These are phyloP conservation scores for Mantis religiosa DNA, from an alignment of 2,888 invertebrate species.

Conservation along the genomic window DNA sequence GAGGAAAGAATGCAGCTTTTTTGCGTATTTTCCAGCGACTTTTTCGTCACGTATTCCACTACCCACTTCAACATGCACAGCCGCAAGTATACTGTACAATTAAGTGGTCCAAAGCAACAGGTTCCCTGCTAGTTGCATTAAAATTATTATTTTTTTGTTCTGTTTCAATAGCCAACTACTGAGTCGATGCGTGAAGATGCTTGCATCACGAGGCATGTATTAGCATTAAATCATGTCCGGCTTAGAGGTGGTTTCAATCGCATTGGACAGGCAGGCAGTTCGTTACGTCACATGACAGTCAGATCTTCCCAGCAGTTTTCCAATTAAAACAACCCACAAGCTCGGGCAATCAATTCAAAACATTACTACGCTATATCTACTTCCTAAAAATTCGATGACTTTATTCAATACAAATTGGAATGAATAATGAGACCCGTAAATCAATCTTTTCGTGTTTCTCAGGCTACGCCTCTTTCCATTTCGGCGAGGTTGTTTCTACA, in stretches of 20 bases:
- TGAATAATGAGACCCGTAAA: neutral
- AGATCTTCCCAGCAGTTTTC: neutral
- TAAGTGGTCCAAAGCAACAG: neutral
- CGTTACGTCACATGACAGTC: neutral
- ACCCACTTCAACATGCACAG: neutral
- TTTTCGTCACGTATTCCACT: neutral
- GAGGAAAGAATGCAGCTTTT: neutral
- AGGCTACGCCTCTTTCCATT: neutral
- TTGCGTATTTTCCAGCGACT: neutral
- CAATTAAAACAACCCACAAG: neutral
- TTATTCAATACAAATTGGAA: neutral
- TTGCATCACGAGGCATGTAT: neutral
- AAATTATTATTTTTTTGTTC: neutral
- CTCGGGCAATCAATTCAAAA: neutral
- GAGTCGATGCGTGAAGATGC: neutral
- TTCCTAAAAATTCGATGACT: neutral
- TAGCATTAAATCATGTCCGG: neutral
- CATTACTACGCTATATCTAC: neutral
- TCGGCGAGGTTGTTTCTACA: neutral
- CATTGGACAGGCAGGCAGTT: neutral
- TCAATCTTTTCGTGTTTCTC: neutral
- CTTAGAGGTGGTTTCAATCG: neutral
- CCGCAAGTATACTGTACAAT: neutral
- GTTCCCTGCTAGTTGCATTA: neutral
- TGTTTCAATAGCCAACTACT: neutral